Evolutionary conservation across 64 coral and sea anemone genomes (phyloP).

Genomic region (Exaiptasia diaphana): DNA sequence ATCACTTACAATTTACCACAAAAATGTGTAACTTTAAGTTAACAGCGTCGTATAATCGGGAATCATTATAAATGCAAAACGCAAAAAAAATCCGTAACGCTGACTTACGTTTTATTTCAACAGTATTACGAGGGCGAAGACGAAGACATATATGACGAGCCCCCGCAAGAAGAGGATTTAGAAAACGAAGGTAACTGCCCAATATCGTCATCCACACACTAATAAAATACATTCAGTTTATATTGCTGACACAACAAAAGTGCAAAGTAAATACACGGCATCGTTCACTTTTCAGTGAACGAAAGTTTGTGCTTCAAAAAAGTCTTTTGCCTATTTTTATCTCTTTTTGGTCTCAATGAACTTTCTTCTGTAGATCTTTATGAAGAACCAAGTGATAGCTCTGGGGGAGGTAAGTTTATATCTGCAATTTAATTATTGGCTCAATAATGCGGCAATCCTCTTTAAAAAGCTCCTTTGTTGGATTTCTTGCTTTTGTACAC

Average conservation of each 20-base stretch:
- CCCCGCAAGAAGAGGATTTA: conserved; percentile 8
- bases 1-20: not conserved
- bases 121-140: not conserved
- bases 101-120: not conserved
- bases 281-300: not conserved
- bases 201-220: not conserved
- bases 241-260: not conserved
- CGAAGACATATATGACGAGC: conserved; percentile 27
- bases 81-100: not conserved
- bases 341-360: not conserved
- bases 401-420: conserved; percentile 41
- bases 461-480: no score
- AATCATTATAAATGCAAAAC: not conserved
- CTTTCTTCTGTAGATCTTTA: conserved; percentile 13
- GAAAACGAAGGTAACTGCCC: no score
- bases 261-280: not conserved
- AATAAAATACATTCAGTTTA: not conserved
- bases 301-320: not conserved
- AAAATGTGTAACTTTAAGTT: not conserved
- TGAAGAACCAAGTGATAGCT: conserved; percentile 61
- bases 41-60: no score
- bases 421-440: no score
- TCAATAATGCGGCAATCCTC: no score
- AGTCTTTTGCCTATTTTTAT: not conserved
- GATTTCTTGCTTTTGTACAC: no score